Evolutionary conservation across 2,888 invertebrate species (phyloP), one percentile per base, ranked within the genome.

Genomic region (Melinaea marsaeus): DNA sequence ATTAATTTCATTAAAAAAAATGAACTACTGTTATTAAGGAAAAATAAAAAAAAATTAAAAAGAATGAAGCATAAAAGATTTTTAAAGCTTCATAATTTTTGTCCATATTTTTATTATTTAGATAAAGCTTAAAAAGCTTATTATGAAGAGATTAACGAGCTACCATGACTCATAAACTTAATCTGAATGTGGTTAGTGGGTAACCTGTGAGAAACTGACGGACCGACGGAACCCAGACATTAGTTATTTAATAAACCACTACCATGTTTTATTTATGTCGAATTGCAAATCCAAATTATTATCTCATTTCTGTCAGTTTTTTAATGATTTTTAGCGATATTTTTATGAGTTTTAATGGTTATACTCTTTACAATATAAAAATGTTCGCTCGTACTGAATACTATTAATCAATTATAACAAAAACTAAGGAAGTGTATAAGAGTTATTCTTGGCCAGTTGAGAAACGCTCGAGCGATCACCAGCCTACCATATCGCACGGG

Each of bases 401-500:
- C 68, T 69, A 67, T 66, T 65, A 66, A 70, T 72, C 67, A 71
- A 71, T 66, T 64, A 62, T 58, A 46, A 51, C 56, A 60, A 79
- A 78, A 78, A 78, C 76, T 75, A 73, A 82, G 86, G 86, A 87
- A 87, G 84, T 79, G 74, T 71, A 71, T 67, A 67, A 67, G 65
- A 61, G 61, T 48, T 56, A 62, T 63, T 63, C 63, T 58, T 65
- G 69, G 69, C 56, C 67, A 69, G 69, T 69, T 58, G 67, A 55
- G 61, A 35, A 54, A 83, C 83, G 89, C 81, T 84, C 77, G 79
- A 84, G 82, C 74, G 82, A 78, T 67, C 74, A 74, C 75, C 88
- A 88, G 69, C 86, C 77, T 86, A 88, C 82, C 90, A 89, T 89
- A 89, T 84, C 89, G 86, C 84, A 86, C 86, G 59, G 65, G 68